Evolutionary conservation across 2,113 vertebrate species (phyloP).

Genomic region (pig (Sus scrofa)): T2T-Sscrofa CM000818.6:112766001-112766500

Average conservation of each 20-base stretch:
- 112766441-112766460: background rate
- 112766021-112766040: background rate
- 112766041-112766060: background rate
- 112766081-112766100: background rate
- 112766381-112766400: background rate
- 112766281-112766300: slow-evolving; percentile 38
- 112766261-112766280: slow-evolving; percentile 3
- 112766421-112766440: background rate
- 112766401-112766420: background rate
- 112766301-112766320: background rate
- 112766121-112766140: background rate
- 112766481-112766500: background rate
- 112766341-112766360: background rate
- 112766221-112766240: background rate
- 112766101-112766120: background rate
- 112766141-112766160: background rate
- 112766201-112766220: background rate
- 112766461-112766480: background rate
- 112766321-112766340: background rate
- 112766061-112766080: background rate
- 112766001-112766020: background rate
- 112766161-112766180: background rate
- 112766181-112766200: background rate
- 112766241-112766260: background rate
- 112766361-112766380: background rate